Conservation (phyloP, 2,888 invertebrate species). For the Drosophila meridionalis region DNA sequence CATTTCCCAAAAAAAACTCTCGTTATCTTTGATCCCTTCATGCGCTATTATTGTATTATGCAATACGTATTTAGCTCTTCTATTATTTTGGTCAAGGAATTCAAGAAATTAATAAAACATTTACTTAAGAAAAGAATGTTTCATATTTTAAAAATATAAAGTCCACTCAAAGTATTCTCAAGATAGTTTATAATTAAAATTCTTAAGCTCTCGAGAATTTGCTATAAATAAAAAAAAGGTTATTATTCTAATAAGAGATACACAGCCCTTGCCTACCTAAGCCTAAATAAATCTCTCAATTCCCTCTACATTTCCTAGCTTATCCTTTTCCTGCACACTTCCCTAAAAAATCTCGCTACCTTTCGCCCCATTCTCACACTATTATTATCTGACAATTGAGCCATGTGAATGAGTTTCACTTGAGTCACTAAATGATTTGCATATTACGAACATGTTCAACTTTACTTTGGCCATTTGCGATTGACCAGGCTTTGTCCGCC, state of each 20-base stretch:
- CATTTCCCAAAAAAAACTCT: too few relatives aligned
- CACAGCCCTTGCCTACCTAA: background rate
- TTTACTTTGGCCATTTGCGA: conserved; percentile 37
- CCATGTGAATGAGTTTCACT: conserved; percentile 2
- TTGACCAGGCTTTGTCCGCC: conserved; percentile 36
- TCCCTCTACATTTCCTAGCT: too few relatives aligned
- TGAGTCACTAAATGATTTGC: conserved; percentile 56
- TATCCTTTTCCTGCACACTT: background rate
- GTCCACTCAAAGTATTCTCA: background rate
- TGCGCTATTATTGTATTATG: too few relatives aligned
- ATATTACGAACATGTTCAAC: conserved; percentile 32
- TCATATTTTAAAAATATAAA: too few relatives aligned
- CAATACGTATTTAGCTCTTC: too few relatives aligned
- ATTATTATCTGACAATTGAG: background rate
- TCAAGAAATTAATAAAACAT: too few relatives aligned
- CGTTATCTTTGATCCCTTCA: too few relatives aligned
- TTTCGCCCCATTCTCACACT: too few relatives aligned
- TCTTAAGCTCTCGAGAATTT: background rate
- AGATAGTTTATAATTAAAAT: background rate
- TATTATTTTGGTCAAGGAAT: too few relatives aligned
- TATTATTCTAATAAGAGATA: background rate
- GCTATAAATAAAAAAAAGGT: background rate
- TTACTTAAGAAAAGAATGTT: too few relatives aligned
- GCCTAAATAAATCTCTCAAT: background rate
- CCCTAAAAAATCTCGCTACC: background rate